A percentile compares a stretch with the other conserved stretches of the same genome.
Conservation (phyloP, 2,113 vertebrate species). For the Isichthys henryi region DNA sequence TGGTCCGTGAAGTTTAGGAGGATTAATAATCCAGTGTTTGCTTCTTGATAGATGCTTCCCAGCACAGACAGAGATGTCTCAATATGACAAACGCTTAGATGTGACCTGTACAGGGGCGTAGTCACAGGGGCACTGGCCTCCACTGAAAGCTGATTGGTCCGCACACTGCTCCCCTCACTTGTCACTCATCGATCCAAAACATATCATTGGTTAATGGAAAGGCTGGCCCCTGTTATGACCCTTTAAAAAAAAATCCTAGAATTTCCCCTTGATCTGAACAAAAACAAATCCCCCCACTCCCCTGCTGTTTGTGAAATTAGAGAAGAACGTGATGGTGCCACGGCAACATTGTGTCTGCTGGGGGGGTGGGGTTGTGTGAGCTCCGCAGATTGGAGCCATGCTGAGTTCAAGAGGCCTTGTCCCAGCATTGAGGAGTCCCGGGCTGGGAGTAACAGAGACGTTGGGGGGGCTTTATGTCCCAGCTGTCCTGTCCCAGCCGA, state of each 20-base stretch:
- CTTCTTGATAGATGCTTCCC: not conserved
- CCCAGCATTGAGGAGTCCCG: not conserved
- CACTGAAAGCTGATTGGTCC: not conserved
- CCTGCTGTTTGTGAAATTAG: not conserved
- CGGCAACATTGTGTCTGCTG: not conserved
- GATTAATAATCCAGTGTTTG: not conserved
- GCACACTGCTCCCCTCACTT: not conserved
- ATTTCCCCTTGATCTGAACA: not conserved
- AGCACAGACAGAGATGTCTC: not conserved
- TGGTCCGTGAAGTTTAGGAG: not conserved
- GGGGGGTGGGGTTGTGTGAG: not conserved
- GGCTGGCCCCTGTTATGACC: not conserved
- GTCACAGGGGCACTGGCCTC: not conserved
- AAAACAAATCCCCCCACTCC: not conserved
- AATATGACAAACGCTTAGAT: not conserved
- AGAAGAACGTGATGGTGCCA: not conserved
- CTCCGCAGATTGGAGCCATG: not conserved
- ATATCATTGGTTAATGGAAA: not conserved
- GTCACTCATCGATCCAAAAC: not conserved
- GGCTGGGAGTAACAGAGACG: not conserved
- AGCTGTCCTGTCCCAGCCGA: slow-evolving; percentile 7
- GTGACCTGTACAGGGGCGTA: not conserved
- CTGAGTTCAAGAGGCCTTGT: not conserved
- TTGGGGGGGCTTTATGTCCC: slow-evolving; percentile 3
- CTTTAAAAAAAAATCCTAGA: not conserved